A percentile compares a stretch with the other conserved stretches of the same genome.
Conservation (phyloP, 2,113 vertebrate genomes). For the Phylloscopus trochiloides region DNA sequence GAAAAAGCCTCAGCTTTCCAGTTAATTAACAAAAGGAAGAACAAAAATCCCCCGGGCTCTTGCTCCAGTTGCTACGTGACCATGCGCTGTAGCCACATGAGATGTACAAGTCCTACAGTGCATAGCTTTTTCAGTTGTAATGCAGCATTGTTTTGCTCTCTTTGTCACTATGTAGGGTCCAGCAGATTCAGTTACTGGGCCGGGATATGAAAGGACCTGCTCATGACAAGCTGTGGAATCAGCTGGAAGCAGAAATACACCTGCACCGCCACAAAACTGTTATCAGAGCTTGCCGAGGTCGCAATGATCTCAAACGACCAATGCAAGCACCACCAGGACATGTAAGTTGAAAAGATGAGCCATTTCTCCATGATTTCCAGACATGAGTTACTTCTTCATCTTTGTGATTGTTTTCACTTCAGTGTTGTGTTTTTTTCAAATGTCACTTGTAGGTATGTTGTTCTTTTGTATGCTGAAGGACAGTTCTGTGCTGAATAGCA, state of each 20-base stretch:
- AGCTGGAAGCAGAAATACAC: conserved; percentile 97
- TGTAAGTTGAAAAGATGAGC: conserved; percentile 71
- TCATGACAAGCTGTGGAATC: conserved; percentile 98
- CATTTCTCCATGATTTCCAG: neutral
- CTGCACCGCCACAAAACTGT: conserved; percentile 98
- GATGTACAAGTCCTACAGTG: neutral
- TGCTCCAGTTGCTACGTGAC: fast-evolving
- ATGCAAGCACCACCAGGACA: conserved; percentile 90
- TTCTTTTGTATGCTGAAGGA: neutral
- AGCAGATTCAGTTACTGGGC: conserved; percentile 95
- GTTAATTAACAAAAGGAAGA: neutral
- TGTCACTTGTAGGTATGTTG: neutral
- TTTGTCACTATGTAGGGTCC: conserved; percentile 78
- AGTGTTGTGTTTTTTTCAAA: neutral
- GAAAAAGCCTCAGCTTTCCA: neutral
- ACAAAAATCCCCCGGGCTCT: neutral
- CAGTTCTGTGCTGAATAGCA: neutral
- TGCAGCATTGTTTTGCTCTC: neutral
- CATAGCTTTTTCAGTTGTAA: neutral
- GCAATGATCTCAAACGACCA: conserved; percentile 91
- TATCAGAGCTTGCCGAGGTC: conserved; percentile 92
- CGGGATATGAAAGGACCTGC: conserved; percentile 98
- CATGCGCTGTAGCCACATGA: neutral
- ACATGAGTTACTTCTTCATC: neutral
- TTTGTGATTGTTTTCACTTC: neutral